A percentile compares a stretch with the other conserved stretches of the same genome.
These are phyloP conservation scores for Mylabris sibirica DNA, from an alignment of 2,888 invertebrate species.

Conservation along the genomic window DNA sequence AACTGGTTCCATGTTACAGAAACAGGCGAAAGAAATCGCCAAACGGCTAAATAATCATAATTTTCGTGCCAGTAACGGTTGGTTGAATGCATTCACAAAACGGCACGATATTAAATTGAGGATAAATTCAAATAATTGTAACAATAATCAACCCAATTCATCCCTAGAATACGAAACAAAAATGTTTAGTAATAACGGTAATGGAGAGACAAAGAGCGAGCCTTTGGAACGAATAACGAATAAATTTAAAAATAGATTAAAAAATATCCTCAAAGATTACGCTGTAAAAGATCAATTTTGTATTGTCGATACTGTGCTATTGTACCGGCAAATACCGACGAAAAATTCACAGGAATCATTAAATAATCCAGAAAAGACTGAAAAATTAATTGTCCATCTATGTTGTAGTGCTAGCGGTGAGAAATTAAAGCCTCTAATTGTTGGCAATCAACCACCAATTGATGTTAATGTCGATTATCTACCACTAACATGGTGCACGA, in stretches of 20 bases:
- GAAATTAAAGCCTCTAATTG: neutral
- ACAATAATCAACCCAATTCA: neutral
- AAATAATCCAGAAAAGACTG: neutral
- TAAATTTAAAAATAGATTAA: neutral
- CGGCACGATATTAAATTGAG: slow-evolving; percentile 7
- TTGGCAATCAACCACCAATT: neutral
- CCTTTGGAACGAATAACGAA: neutral
- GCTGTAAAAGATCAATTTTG: slow-evolving; percentile 6
- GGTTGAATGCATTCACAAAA: slow-evolving; percentile 11
- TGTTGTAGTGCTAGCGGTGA: slow-evolving; percentile 6
- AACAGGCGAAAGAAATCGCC: neutral
- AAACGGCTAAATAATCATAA: neutral
- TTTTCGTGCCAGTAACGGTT: slow-evolving; percentile 6
- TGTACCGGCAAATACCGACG: neutral
- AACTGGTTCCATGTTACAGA: slow-evolving; percentile 1
- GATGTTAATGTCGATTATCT: neutral
- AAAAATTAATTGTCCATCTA: neutral
- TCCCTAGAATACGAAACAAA: neutral
- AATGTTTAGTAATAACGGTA: neutral
- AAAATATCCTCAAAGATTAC: slow-evolving; percentile 10
- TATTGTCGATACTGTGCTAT: neutral
- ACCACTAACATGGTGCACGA: neutral
- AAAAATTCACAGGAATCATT: neutral
- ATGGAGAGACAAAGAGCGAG: neutral
- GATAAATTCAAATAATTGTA: neutral